Base-by-base conservation (phyloP, 2,113 vertebrate genomes). In the Blennius ocellaris region DNA sequence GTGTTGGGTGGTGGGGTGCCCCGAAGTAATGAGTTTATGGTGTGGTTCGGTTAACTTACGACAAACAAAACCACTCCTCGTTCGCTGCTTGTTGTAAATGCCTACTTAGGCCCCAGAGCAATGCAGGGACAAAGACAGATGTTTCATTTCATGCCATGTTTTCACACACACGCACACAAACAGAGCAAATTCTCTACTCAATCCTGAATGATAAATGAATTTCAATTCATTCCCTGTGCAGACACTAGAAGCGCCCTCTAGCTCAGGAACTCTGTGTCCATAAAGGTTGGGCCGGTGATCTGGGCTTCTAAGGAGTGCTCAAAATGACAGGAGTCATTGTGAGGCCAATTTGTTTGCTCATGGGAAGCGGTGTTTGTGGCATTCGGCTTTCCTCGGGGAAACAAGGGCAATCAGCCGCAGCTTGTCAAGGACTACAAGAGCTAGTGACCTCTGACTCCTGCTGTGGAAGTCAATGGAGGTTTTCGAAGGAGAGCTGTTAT, bases 11-110 rank as follows among this genome's bases (percentile, higher is more conserved):
- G 5, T 44, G 50, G 17, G 39, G 72, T 62, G 52, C 73, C 87
- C 86, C 67, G 73, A 82, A 90, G 89, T 84, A 90, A 90, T 89
- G 87, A 82, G 85, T 86, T 84, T 72, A 90, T 87, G 37, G 56
- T 78, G 80, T 76, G 74, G 78, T 81, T 90, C 74, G 80, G 77
- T 76, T 91, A 89, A 92, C 84, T 90, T 91, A 91, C 90, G 88
- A 89, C 90, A 92, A 86, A 90, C 85, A 17, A 86, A 92, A 86
- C 80, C 56, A 67, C 63, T 80, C 21, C 21, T 30, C 88, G 85
- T 86, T 89, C 82, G 81, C 75, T 69, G 84, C 87, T 68, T 70
- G 86, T 73, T 86, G 87, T 89, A 92, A 92, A 92, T 82, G 88
- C 84, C 87, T 92, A 78, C 66, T 79, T 74, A 76, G 84, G 80